A percentile compares a stretch with the other conserved stretches of the same genome.
Evolutionary conservation across 2,888 invertebrate species (phyloP).

Genomic region (Drosophila koepferae): DNA sequence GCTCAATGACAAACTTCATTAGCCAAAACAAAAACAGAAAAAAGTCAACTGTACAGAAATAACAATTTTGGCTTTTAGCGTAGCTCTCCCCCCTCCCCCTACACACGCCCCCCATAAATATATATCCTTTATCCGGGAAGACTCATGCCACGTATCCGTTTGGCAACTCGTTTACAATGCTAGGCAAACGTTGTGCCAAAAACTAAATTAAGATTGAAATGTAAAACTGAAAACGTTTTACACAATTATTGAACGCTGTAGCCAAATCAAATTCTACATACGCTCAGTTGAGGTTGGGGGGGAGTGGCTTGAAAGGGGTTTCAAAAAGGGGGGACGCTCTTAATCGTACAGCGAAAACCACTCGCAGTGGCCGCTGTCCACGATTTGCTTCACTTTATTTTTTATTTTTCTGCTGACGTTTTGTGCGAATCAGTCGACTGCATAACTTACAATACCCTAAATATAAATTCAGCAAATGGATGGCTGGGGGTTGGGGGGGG

Average conservation of each 20-base stretch:
- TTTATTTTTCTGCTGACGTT: constrained; percentile 48
- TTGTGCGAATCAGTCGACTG: constrained; percentile 81
- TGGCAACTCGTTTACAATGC: constrained; percentile 37
- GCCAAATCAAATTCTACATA: constrained; percentile 38
- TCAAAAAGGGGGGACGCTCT: constrained; percentile 26
- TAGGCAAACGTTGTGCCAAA: constrained; percentile 75
- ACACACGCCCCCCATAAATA: not conserved
- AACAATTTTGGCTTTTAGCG: constrained; percentile 69
- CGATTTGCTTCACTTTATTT: constrained; percentile 13
- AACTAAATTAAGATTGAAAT: constrained; percentile 85
- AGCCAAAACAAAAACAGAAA: constrained; percentile 66
- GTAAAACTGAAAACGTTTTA: constrained; percentile 84
- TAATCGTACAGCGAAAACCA: constrained; percentile 84
- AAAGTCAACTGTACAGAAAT: constrained; percentile 55
- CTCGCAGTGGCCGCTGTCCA: constrained; percentile 53
- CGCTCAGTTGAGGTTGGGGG: not conserved
- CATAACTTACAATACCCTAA: constrained; percentile 83
- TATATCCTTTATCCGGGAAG: not conserved
- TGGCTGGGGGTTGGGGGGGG: not conserved
- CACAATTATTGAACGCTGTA: constrained; percentile 77
- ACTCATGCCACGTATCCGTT: not conserved
- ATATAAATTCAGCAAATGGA: constrained; percentile 71
- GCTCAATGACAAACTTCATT: constrained; percentile 82
- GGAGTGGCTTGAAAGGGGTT: not conserved
- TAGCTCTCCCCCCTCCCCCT: not conserved